Conservation (phyloP, 2,113 vertebrate species). For the Sinocyclocheilus anophthalmus region DNA sequence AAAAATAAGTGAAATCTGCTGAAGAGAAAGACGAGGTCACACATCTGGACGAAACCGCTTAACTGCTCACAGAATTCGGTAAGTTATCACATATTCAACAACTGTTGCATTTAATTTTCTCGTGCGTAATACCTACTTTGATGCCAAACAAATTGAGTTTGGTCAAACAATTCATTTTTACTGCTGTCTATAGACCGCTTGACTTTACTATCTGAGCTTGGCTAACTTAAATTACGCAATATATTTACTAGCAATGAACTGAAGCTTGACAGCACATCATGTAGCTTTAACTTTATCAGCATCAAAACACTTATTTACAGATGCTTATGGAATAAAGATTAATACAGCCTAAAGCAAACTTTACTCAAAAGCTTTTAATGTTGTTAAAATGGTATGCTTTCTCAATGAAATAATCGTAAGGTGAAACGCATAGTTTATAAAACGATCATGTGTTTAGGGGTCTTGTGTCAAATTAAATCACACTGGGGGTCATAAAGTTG, state of each 20-base stretch:
- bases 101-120: background rate
- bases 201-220: background rate
- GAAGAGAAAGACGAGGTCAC: background rate
- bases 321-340: background rate
- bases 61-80: background rate
- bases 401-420: background rate
- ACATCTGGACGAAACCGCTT: background rate
- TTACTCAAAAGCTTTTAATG: too few species aligned
- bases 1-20: background rate
- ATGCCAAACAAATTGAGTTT: background rate
- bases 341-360: too few species aligned
- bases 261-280: background rate
- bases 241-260: background rate
- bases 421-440: background rate
- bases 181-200: background rate
- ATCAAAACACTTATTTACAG: background rate
- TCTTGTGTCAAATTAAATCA: background rate
- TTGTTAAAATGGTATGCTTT: background rate
- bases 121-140: background rate
- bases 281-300: background rate
- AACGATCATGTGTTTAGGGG: background rate
- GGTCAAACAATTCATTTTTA: background rate
- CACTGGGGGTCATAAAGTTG: background rate
- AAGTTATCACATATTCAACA: background rate
- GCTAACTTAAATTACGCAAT: background rate